Base-by-base conservation (phyloP, 2,888 invertebrate genomes). In the Eristalinus sepulchralis region DNA sequence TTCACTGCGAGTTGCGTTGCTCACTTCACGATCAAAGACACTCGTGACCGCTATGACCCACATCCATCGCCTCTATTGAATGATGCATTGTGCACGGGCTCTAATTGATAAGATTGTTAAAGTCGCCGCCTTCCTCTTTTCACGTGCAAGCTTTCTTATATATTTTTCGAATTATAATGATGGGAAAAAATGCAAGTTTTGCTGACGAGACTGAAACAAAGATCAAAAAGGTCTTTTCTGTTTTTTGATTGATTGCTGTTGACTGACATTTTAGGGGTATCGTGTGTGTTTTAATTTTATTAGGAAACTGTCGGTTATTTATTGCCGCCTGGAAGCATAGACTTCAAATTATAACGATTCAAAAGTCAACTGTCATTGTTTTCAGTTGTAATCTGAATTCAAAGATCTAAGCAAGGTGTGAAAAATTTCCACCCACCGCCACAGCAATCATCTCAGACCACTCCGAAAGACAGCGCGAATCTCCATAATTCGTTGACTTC, bases 11-110 rank as follows among this genome's bases (percentile, higher is more conserved):
- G 34, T 34, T 62, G 53, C 55, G 62, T 77, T 47, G 34, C 47
- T 60, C 47, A 53, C 34, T 24, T 33, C 31, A 24, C 27, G 33
- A 34, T 31, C 57, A 66, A 55, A 55, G 73, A 10, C 59, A 59
- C 17, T 36, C 76, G 33, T 67, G 76, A 53, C 59, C 67, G 34
- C 17, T 20, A 24, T 68, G 68, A 68, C 68, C 68, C 36, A 68
- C 60, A 77, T 73, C 33, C 60, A 77, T 63, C 33, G 13, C 57
- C 22, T 55, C 27, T 17, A 60, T 77, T 67, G 67, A 60, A 68
- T 39, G 53, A 33, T 77, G 62, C 77, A 77, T 62, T 68, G 77
- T 77, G 60, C 67, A 62, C 34, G 24, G n/a, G 62, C 20, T 53
- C 24, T 68, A 77, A 77, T 77, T 77, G 68, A 68, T 53, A 63